A percentile compares a stretch with the other conserved stretches of the same genome.
Conservation (phyloP, 2,888 invertebrate species). For the Ectemnius cavifrons region DNA sequence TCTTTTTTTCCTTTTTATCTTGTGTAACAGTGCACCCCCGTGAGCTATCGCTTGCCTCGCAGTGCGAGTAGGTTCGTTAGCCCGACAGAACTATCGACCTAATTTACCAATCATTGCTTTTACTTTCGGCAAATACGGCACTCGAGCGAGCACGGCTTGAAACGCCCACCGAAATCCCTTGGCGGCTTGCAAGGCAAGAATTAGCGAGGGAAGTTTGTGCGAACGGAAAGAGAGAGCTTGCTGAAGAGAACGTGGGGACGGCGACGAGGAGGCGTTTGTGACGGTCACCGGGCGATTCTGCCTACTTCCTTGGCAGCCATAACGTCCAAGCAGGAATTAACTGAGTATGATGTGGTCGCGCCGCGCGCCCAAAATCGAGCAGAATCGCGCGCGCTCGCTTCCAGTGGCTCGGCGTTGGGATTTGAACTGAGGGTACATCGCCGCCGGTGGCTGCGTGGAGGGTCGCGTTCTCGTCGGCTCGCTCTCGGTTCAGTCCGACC, state of each 20-base stretch:
- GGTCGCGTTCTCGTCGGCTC: background rate
- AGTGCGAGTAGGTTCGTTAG: conserved; percentile 7
- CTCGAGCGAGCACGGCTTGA: background rate
- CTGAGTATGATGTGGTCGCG: conserved; percentile 28
- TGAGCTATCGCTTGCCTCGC: conserved; percentile 3
- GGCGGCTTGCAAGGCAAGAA: no score
- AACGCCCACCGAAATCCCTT: no score
- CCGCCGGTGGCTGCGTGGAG: conserved; percentile 30
- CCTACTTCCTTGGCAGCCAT: conserved; percentile 13
- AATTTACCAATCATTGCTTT: background rate
- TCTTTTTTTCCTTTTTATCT: conserved; percentile 20
- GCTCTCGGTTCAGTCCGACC: conserved; percentile 14
- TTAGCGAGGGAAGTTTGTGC: no score
- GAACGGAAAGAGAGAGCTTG: no score
- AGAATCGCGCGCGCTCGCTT: conserved; percentile 27
- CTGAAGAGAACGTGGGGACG: no score
- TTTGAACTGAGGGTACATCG: conserved; percentile 47
- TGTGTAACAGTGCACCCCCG: conserved; percentile 26
- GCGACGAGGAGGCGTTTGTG: conserved; percentile 24
- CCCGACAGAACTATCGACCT: conserved; percentile 12
- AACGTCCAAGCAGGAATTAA: conserved; percentile 9
- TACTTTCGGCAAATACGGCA: background rate
- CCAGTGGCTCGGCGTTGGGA: conserved; percentile 44
- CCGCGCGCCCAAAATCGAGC: conserved; percentile 51
- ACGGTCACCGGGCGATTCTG: conserved; percentile 9